Evolutionary conservation across 2,888 invertebrate species (phyloP), one percentile per base, ranked within the genome.

Genomic region (Listrodromus nycthemerus): DNA sequence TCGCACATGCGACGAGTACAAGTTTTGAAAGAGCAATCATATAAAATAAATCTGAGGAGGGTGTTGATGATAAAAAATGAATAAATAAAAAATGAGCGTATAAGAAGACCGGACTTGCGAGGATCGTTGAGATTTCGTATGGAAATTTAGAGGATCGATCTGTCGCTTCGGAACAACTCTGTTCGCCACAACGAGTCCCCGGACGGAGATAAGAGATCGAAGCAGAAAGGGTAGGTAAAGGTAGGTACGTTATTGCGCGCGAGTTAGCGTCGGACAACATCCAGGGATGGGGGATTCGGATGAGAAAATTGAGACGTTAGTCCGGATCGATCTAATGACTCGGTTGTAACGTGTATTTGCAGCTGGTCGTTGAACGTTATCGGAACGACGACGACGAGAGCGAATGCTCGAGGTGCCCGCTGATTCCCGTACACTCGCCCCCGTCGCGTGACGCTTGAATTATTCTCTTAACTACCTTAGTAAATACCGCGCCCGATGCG

Each of bases 291-390:
- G 50, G 76, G 61, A 70, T 80, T 76, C 71, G 70, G 66, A 63
- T 67, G 80, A 48, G 83, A 80, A 80, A 83, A 83, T 83, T 83
- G 83, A 83, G 83, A 83, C 83, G 83, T 83, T 83, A 80, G 80
- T 76, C 73, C 71, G 83, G 80, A 83, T 80, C 76, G 80, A 80
- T 83, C 80, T 80, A 83, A 83, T 83, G 76, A 76, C 73, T 80
- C 76, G 80, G 76, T 76, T 71, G 71, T 71, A 77, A 77, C 80
- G 88, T 77, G 84, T 87, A 81, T 84, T 85, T 86, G 88, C 65
- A 65, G 75, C 85, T 71, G 86, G 85, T 88, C 86, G 86, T 87
- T 86, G 84, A 83, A 80, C 81, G 88, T 83, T 88, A 88, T 87
- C 86, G 85, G 50, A 63, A 79, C 86, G 82, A 85, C 83, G 82